Percentiles rank a stretch among this genome's conserved stretches.
Evolutionary conservation across 1,140 invertebrate genomes (phyloP).

Genomic region (Zaprionus vittiger): DNA sequence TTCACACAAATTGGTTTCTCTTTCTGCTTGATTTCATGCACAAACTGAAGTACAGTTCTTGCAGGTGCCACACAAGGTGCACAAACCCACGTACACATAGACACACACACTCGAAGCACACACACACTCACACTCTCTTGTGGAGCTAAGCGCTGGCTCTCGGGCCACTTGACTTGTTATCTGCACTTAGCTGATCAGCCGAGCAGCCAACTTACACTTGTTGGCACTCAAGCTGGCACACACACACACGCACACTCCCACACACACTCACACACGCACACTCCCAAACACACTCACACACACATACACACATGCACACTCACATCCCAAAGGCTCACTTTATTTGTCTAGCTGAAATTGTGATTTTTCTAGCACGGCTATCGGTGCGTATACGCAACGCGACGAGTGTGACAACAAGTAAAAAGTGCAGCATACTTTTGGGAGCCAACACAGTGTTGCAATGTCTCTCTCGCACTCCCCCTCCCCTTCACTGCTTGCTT

Average conservation of each 20-base stretch:
- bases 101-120: slow-evolving; percentile 18
- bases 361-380: slow-evolving; percentile 43
- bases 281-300: slow-evolving; percentile 13
- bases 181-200: slow-evolving; percentile 75
- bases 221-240: slow-evolving; percentile 56
- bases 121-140: slow-evolving; percentile 40
- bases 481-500: neutral
- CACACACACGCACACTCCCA: slow-evolving; percentile 14
- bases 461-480: slow-evolving; percentile 2
- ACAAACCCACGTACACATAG: neutral
- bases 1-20: slow-evolving; percentile 80
- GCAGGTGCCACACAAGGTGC: slow-evolving; percentile 52
- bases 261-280: neutral
- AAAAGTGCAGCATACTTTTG: slow-evolving; percentile 48
- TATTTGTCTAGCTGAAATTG: slow-evolving; percentile 62
- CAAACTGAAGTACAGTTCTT: slow-evolving; percentile 69
- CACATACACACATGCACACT: neutral
- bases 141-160: slow-evolving; percentile 43
- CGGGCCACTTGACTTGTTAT: slow-evolving; percentile 72
- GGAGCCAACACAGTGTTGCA: slow-evolving; percentile 23
- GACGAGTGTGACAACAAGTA: slow-evolving; percentile 38
- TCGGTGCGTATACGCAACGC: slow-evolving; percentile 58
- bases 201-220: slow-evolving; percentile 70
- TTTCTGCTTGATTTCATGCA: slow-evolving; percentile 80
- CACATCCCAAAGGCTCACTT: slow-evolving; percentile 36